Evolutionary conservation across 2,888 invertebrate species (phyloP).

Genomic region (Eumerus sabulonum): DNA sequence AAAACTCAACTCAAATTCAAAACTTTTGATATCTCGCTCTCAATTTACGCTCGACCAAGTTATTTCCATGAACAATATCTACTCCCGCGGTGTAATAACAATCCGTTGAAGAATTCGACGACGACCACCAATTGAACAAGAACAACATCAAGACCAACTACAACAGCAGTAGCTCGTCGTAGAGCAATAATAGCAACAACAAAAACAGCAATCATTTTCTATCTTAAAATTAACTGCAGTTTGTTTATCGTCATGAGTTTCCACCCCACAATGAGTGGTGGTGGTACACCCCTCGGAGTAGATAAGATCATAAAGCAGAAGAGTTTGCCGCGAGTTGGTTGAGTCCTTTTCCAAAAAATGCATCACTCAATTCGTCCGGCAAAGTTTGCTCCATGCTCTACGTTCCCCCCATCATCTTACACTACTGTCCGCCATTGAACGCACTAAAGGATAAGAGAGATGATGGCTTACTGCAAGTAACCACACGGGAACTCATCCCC

Average conservation of each 20-base stretch:
- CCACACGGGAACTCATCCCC: conserved; percentile 37
- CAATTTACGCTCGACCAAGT: conserved; percentile 56
- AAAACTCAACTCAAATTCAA: conserved; percentile 10
- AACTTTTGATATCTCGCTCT: conserved; percentile 50
- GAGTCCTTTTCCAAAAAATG: conserved; percentile 44
- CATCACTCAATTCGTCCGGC: conserved; percentile 65
- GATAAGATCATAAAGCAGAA: conserved; percentile 56
- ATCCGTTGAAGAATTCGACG: conserved; percentile 38
- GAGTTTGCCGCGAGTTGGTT: conserved; percentile 20
- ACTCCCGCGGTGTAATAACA: not conserved
- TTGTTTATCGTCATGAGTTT: conserved; percentile 40
- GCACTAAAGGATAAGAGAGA: too few species aligned
- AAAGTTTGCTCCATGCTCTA: conserved; percentile 17
- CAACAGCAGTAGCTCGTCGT: conserved; percentile 33
- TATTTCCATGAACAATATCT: conserved; percentile 64
- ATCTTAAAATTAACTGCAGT: conserved; percentile 68
- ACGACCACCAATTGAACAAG: not conserved
- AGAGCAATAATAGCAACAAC: conserved; percentile 25
- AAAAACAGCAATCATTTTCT: conserved; percentile 54
- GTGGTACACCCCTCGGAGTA: conserved; percentile 1
- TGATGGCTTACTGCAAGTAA: conserved; percentile 12
- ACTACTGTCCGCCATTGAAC: too few species aligned
- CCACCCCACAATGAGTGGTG: not conserved
- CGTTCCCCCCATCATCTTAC: too few species aligned
- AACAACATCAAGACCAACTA: conserved; percentile 27